Percentiles rank a stretch among this genome's conserved stretches.
Conservation (phyloP, 2,888 invertebrate species). For the Trachelus troglodyta region DNA sequence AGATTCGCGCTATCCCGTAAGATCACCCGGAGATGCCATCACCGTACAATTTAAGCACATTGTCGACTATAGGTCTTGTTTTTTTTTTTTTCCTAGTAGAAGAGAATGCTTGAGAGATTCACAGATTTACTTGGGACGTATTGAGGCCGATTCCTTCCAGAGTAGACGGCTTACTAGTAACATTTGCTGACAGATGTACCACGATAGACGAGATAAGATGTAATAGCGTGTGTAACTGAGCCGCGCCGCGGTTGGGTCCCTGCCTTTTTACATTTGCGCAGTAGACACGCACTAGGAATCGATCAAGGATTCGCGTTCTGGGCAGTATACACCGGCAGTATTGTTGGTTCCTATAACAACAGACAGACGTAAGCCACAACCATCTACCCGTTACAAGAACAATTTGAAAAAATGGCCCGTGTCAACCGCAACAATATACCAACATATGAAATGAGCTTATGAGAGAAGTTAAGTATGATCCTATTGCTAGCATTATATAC, state of each 20-base stretch:
- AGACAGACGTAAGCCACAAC: conserved; percentile 20
- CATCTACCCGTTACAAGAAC: background rate
- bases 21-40: background rate
- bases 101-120: background rate
- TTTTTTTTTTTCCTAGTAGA: background rate
- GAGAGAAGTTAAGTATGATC: background rate
- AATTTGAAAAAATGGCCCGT: background rate
- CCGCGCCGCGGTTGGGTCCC: conserved; percentile 23
- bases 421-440: background rate
- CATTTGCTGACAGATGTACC: background rate
- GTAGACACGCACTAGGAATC: conserved; percentile 23
- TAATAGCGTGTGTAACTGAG: conserved; percentile 4
- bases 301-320: conserved; percentile 20
- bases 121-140: background rate
- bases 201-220: background rate
- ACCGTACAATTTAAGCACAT: background rate
- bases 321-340: conserved; percentile 21
- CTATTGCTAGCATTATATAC: background rate
- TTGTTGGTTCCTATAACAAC: conserved; percentile 20
- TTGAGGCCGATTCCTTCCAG: background rate
- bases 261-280: conserved; percentile 15
- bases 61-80: background rate
- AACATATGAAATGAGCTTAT: background rate
- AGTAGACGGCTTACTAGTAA: background rate
- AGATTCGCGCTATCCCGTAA: background rate